These are phyloP conservation scores for Syngnathus typhle DNA, from an alignment of 2,113 vertebrate species.

Conservation along the genomic window DNA sequence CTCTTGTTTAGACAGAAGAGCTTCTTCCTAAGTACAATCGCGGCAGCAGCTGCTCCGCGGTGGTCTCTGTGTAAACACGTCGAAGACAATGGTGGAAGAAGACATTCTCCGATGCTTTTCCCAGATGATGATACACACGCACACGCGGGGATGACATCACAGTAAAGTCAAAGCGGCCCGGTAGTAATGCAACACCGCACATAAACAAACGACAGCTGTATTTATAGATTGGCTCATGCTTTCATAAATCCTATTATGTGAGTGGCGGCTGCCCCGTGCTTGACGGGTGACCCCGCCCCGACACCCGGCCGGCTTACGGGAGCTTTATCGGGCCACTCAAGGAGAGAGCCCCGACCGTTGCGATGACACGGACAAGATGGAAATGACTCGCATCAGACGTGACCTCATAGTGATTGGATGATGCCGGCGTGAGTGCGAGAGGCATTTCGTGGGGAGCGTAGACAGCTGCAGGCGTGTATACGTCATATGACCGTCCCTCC, in stretches of 20 bases:
- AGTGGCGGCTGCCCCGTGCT: constrained; percentile 32
- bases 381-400: constrained; percentile 38
- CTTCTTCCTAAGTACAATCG: constrained; percentile 37
- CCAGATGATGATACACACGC: constrained; percentile 23
- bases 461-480: constrained; percentile 56
- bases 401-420: constrained; percentile 50
- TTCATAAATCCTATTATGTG: constrained; percentile 67
- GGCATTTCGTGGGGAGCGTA: constrained; percentile 30
- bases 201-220: constrained; percentile 73
- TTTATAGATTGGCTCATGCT: constrained; percentile 67
- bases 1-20: constrained; percentile 55
- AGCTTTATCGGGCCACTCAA: constrained; percentile 31
- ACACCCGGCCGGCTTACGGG: constrained; percentile 26
- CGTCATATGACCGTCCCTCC: constrained; percentile 24
- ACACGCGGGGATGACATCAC: constrained; percentile 68
- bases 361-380: constrained; percentile 28
- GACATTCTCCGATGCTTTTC: constrained; percentile 58
- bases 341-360: constrained; percentile 20
- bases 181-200: constrained; percentile 63
- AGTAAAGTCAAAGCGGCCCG: constrained; percentile 57
- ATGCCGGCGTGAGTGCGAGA: constrained; percentile 13
- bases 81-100: constrained; percentile 66
- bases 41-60: constrained; percentile 58
- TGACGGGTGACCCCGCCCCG: too few relatives aligned
- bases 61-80: constrained; percentile 67